phyloP scores from a whole-genome alignment of 2,888 invertebrate genomes.

The Scaptomyza parva region DNA sequence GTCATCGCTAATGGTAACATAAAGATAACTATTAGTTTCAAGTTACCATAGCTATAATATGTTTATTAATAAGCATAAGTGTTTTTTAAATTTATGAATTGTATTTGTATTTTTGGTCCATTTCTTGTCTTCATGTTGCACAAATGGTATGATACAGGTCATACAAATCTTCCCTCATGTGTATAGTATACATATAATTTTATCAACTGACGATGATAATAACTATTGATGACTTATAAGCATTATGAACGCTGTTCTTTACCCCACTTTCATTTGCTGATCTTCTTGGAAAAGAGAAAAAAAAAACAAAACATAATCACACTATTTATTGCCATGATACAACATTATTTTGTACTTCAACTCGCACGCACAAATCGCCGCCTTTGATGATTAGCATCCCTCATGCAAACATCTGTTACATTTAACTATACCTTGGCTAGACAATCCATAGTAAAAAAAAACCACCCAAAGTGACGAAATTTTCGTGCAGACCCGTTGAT shows the following conservation, averaged over 20 bases:
- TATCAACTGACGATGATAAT: slow-evolving; percentile 8
- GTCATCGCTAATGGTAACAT: too few relatives aligned
- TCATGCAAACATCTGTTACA: slow-evolving; percentile 81
- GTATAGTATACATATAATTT: not conserved
- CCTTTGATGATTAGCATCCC: slow-evolving; percentile 77
- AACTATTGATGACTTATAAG: slow-evolving; percentile 34
- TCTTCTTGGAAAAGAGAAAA: slow-evolving; percentile 16
- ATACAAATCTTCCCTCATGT: too few relatives aligned
- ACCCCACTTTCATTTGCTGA: slow-evolving; percentile 10
- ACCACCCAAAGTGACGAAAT: slow-evolving; percentile 58
- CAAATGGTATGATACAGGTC: too few relatives aligned
- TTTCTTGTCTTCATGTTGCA: too few relatives aligned
- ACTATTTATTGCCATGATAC: slow-evolving; percentile 83
- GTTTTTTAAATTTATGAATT: too few relatives aligned
- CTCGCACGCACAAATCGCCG: slow-evolving; percentile 30
- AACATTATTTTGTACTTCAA: slow-evolving; percentile 72
- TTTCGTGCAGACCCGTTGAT: slow-evolving; percentile 37
- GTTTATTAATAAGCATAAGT: too few relatives aligned
- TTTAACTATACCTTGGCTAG: slow-evolving; percentile 59
- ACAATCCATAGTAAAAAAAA: slow-evolving; percentile 28
- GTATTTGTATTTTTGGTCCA: too few relatives aligned
- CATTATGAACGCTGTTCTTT: slow-evolving; percentile 32
- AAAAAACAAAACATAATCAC: slow-evolving; percentile 64
- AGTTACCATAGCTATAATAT: too few relatives aligned
- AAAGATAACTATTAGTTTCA: too few relatives aligned